phyloP scores from a whole-genome alignment of 2,888 invertebrate species.

The Carpatolechia fugitivella region DNA sequence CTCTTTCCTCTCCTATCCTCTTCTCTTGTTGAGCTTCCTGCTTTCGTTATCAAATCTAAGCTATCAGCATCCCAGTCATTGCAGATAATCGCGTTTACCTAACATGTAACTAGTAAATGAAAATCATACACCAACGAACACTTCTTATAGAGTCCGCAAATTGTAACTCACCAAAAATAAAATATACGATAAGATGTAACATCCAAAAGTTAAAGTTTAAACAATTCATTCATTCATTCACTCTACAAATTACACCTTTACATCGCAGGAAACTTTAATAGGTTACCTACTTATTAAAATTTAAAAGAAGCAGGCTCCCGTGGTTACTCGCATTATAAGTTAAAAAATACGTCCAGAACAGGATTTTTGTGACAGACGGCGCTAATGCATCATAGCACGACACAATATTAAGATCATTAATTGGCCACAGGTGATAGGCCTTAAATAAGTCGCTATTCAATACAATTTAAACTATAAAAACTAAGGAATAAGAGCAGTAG shows the following conservation, averaged over 20 bases:
- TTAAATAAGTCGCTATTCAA: constrained; percentile 14
- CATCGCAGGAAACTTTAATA: constrained; percentile 1
- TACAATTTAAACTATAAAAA: neutral
- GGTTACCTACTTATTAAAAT: neutral
- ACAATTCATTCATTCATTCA: too few relatives aligned
- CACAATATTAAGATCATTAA: constrained; percentile 42
- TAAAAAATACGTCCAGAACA: neutral
- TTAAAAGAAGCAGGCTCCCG: neutral
- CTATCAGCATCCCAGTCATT: too few relatives aligned
- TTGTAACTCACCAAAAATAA: too few relatives aligned
- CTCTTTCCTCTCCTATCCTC: too few relatives aligned
- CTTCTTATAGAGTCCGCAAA: too few relatives aligned
- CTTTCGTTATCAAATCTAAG: too few relatives aligned
- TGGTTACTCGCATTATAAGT: neutral
- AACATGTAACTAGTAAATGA: too few relatives aligned
- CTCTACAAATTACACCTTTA: neutral
- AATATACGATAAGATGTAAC: too few relatives aligned
- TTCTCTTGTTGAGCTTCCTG: too few relatives aligned
- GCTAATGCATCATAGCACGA: constrained; percentile 36
- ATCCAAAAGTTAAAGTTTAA: too few relatives aligned
- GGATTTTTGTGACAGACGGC: constrained; percentile 7
- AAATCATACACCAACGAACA: too few relatives aligned
- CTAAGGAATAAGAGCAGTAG: neutral
- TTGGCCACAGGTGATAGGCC: constrained; percentile 43
- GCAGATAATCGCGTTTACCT: too few relatives aligned